phyloP scores from a whole-genome alignment of 2,113 vertebrate genomes.

The Sander lucioperca region DNA sequence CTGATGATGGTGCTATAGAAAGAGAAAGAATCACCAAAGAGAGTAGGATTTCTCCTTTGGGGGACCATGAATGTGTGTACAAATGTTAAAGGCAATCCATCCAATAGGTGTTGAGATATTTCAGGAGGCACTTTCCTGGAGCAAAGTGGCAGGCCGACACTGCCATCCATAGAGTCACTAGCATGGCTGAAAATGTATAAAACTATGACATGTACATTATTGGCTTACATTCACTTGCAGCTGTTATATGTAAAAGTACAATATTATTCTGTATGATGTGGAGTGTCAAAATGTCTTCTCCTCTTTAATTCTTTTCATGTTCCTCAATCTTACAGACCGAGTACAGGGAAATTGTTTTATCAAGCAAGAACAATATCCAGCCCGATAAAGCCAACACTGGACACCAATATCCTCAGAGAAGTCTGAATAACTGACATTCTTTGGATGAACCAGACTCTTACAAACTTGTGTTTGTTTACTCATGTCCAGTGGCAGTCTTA shows the following conservation, averaged over 20 bases:
- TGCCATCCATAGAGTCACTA: neutral
- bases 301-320: slow-evolving; percentile 12
- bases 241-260: neutral
- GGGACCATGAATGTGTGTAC: neutral
- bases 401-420: slow-evolving; percentile 66
- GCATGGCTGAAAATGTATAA: neutral
- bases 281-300: neutral
- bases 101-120: neutral
- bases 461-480: slow-evolving; percentile 62
- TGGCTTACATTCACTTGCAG: neutral
- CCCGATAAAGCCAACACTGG: slow-evolving; percentile 44
- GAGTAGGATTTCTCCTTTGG: neutral
- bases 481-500: slow-evolving; percentile 64
- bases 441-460: slow-evolving; percentile 60
- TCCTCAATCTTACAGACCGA: slow-evolving; percentile 14
- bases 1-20: neutral
- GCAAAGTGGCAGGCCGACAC: neutral
- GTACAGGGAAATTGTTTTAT: slow-evolving; percentile 38
- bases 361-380: slow-evolving; percentile 44
- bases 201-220: neutral
- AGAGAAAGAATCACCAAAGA: neutral
- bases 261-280: neutral
- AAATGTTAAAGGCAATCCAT: neutral
- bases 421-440: slow-evolving; percentile 70
- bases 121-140: neutral